Evolutionary conservation across 92 coral and sea anemone genomes (phyloP).

Genomic region (Actinostola sp.): DNA sequence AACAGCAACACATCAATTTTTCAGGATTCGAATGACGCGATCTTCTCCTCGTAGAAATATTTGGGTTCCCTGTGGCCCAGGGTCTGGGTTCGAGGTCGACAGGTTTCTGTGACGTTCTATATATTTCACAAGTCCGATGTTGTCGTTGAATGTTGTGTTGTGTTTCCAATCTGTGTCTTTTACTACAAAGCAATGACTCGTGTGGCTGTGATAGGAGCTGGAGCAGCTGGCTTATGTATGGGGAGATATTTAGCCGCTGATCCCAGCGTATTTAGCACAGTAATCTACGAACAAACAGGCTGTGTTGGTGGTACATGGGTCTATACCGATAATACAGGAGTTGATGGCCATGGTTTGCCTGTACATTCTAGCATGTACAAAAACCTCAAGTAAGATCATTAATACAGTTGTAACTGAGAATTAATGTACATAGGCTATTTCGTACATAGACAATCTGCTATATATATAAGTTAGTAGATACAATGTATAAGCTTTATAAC

Average conservation of each 20-base stretch:
- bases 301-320: conserved; percentile 82
- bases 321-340: conserved; percentile 57
- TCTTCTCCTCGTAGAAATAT: no score
- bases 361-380: conserved; percentile 75
- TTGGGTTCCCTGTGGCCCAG: conserved; percentile 6
- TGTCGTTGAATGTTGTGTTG: no score
- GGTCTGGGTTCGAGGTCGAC: background rate
- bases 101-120: background rate
- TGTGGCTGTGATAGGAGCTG: conserved; percentile 86
- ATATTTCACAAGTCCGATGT: background rate
- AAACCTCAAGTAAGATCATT: conserved; percentile 78
- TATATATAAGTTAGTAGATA: no score
- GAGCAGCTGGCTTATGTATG: conserved; percentile 74
- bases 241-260: conserved; percentile 65
- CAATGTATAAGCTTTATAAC: no score
- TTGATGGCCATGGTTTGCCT: conserved; percentile 56
- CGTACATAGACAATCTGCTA: no score
- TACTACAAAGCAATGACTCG: conserved; percentile 25
- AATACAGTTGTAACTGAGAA: no score
- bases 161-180: no score
- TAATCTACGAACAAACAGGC: conserved; percentile 64
- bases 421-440: no score
- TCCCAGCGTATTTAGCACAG: conserved; percentile 42
- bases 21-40: conserved; percentile 56
- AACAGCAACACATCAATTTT: no score